These are phyloP conservation scores for Aurelia sp. DNA, from an alignment of 30 jellyfish, hydroid and myxozoan genomes.

Conservation along the genomic window DNA sequence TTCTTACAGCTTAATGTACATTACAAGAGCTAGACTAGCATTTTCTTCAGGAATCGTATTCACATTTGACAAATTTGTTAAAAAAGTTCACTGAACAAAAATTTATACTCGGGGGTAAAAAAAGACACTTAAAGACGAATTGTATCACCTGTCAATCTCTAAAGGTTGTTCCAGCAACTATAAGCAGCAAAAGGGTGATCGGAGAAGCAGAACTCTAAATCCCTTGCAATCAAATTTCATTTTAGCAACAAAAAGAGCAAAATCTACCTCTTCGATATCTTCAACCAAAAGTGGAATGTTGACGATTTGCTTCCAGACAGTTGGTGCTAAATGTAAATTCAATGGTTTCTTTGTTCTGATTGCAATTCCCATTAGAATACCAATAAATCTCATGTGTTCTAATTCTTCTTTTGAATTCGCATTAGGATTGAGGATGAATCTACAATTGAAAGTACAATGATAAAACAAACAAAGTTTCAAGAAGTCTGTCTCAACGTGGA, in stretches of 20 bases:
- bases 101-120: no score
- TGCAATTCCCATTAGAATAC: constrained; percentile 93
- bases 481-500: background rate
- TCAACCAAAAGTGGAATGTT: constrained; percentile 64
- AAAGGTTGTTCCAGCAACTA: no score
- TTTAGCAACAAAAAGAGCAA: background rate
- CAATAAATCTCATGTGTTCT: constrained; percentile 74
- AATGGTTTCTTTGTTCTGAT: constrained; percentile 86
- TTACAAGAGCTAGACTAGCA: no score
- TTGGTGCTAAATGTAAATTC: constrained; percentile 87
- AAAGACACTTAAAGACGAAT: no score
- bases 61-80: no score
- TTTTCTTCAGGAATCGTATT: no score
- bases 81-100: no score
- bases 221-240: background rate
- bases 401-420: constrained; percentile 77
- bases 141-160: no score
- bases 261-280: constrained; percentile 86
- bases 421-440: constrained; percentile 84
- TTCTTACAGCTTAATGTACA: no score
- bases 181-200: no score
- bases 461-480: background rate
- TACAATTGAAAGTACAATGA: background rate
- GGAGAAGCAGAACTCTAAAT: background rate
- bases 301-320: constrained; percentile 91